phyloP scores from a whole-genome alignment of 2,113 vertebrate genomes.

The Phylloscopus whistleri region DNA sequence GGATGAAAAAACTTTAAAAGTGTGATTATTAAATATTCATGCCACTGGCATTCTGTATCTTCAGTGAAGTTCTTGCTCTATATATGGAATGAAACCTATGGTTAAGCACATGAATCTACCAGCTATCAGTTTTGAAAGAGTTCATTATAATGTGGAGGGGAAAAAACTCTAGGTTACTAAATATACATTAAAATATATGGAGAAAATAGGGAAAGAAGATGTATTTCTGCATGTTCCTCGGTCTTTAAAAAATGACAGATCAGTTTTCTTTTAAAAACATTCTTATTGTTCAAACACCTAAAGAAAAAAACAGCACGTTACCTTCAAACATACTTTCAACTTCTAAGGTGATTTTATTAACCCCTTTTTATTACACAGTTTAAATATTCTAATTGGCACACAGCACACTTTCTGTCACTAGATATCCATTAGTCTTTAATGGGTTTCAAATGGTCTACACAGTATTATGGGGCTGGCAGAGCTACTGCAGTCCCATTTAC shows the following conservation, averaged over 20 bases:
- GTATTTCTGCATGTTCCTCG: neutral
- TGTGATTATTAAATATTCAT: slow-evolving; percentile 45
- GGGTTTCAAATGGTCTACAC: neutral
- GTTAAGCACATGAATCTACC: neutral
- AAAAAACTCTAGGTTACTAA: neutral
- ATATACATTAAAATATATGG: neutral
- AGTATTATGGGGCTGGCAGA: slow-evolving; percentile 1
- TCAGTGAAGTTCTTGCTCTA: slow-evolving; percentile 11
- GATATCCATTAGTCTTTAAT: slow-evolving; percentile 38
- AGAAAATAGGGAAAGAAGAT: neutral
- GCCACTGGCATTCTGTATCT: slow-evolving; percentile 11
- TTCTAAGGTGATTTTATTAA: slow-evolving; percentile 63
- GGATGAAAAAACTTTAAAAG: slow-evolving; percentile 20
- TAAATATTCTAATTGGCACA: slow-evolving; percentile 59
- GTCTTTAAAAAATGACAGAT: neutral
- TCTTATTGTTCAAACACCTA: neutral
- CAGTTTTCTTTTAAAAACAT: neutral
- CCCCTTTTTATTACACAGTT: slow-evolving; percentile 39
- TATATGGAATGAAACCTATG: neutral
- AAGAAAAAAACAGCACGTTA: neutral
- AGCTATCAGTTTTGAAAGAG: slow-evolving; percentile 20
- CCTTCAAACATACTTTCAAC: slow-evolving; percentile 29
- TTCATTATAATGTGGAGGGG: neutral
- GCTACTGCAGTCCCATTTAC: slow-evolving; percentile 17
- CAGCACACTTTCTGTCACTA: slow-evolving; percentile 12